phyloP scores from a whole-genome alignment of 2,113 vertebrate genomes.

The Scophthalmus maximus region DNA sequence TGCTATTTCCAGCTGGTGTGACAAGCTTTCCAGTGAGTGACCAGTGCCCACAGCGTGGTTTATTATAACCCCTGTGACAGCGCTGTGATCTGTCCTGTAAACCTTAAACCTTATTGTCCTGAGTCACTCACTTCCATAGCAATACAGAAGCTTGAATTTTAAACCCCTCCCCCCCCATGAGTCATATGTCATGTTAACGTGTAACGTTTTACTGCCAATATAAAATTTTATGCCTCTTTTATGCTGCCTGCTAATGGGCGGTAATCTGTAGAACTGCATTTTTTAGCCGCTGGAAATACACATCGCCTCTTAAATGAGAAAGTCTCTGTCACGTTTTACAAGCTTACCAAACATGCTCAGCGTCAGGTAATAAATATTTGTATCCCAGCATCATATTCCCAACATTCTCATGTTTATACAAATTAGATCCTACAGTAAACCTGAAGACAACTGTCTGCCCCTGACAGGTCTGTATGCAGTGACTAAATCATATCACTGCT shows the following conservation, averaged over 20 bases:
- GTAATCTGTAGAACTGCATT: not conserved
- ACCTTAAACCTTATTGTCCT: constrained; percentile 38
- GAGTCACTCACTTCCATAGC: constrained; percentile 25
- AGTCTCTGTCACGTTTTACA: not conserved
- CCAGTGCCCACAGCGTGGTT: constrained; percentile 48
- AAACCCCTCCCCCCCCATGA: not conserved
- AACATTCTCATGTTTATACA: constrained; percentile 19
- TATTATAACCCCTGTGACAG: constrained; percentile 66
- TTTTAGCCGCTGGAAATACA: constrained; percentile 8
- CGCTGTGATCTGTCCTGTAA: constrained; percentile 50
- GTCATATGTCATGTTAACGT: not conserved
- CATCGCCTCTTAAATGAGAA: not conserved
- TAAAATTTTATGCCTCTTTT: not conserved
- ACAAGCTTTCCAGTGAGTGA: constrained; percentile 63
- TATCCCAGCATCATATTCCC: constrained; percentile 8
- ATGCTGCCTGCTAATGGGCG: not conserved
- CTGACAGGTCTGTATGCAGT: constrained; percentile 7
- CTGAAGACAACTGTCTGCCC: constrained; percentile 15
- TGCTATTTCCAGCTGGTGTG: constrained; percentile 64
- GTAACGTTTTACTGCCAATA: not conserved
- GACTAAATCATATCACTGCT: constrained; percentile 41
- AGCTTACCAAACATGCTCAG: not conserved
- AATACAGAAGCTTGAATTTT: constrained; percentile 7
- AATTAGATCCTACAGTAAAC: not conserved
- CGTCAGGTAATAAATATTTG: not conserved